Base-by-base conservation (phyloP, 2,113 vertebrate species). In the Pollachius pollachius region DNA sequence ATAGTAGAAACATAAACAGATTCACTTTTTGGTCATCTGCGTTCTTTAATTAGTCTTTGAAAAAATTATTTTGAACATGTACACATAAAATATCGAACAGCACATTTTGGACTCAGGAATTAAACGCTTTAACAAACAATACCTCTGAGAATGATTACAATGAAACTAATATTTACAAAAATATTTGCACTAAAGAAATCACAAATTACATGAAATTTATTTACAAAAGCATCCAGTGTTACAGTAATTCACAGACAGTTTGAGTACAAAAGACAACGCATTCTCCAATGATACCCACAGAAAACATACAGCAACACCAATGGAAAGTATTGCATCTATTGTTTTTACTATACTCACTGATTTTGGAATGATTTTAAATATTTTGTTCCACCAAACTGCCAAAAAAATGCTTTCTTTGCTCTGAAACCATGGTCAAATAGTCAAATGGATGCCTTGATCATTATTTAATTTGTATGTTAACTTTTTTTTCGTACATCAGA, bases 11-110 rank as follows among this genome's bases (percentile, higher is more conserved):
- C 15, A 23, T 19, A 59, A 19, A 61, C 19, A 15, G 18, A 62
- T 19, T 12, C 11, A 7, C n/a, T 66, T 9, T 63, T 74, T 37
- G 64, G 12, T 83, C 75, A 65, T 74, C 73, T 77, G 76, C 77
- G 68, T 34, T 52, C 63, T 80, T 91, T 90, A 88, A 92, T 90
- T 91, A 73, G 76, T 82, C 78, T 70, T 86, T 90, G 82, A 74
- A 91, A 90, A 90, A 81, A 89, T 84, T 67, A 63, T 62, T 77
- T 62, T 69, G 70, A 76, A 84, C 74, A 86, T 69, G 81, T 78
- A 85, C 72, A 88, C 88, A 87, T 79, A 34, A 81, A 88, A 89
- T 83, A 67, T 81, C 73, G 82, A 84, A 87, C 78, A 81, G 79
- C 72, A 76, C 77, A 69, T 52, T 62, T 62, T 81, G 76, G 78